Percentiles rank a stretch among this genome's conserved stretches.
Evolutionary conservation across 2,888 invertebrate species (phyloP).

Genomic region (Altica lythri): DNA sequence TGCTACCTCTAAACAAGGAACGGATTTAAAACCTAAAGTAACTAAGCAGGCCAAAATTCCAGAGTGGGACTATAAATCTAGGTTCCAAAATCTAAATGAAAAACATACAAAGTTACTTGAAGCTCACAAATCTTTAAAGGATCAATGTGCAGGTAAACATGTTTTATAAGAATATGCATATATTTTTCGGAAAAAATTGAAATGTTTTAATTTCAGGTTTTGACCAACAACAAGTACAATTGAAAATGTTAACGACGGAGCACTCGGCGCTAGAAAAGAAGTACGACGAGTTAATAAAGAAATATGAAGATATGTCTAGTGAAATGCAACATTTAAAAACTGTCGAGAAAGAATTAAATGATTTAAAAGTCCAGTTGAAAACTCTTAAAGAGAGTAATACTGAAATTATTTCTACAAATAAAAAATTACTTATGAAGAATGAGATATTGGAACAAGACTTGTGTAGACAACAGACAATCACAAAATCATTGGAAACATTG

Average conservation of each 20-base stretch:
- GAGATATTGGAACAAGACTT: neutral
- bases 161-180: constrained; percentile 2
- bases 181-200: neutral
- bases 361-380: neutral
- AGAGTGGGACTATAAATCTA: constrained; percentile 58
- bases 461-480: neutral
- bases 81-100: constrained; percentile 65
- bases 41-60: constrained; percentile 40
- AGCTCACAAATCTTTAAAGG: constrained; percentile 60
- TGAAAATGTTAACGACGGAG: constrained; percentile 16
- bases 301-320: constrained; percentile 34
- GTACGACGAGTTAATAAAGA: constrained; percentile 44
- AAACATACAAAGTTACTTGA: constrained; percentile 64
- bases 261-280: constrained; percentile 17
- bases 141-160: constrained; percentile 44
- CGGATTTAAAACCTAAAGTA: constrained; percentile 37
- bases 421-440: neutral
- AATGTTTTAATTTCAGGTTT: constrained; percentile 24
- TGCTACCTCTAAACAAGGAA: constrained; percentile 19
- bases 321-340: constrained; percentile 16
- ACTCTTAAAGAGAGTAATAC: neutral
- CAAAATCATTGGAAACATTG: neutral
- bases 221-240: constrained; percentile 23
- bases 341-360: constrained; percentile 6
- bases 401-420: neutral